Evolutionary conservation across 2,888 invertebrate genomes (phyloP), one percentile per base, ranked within the genome.

Genomic region (Scaptomyza tumidula): DNA sequence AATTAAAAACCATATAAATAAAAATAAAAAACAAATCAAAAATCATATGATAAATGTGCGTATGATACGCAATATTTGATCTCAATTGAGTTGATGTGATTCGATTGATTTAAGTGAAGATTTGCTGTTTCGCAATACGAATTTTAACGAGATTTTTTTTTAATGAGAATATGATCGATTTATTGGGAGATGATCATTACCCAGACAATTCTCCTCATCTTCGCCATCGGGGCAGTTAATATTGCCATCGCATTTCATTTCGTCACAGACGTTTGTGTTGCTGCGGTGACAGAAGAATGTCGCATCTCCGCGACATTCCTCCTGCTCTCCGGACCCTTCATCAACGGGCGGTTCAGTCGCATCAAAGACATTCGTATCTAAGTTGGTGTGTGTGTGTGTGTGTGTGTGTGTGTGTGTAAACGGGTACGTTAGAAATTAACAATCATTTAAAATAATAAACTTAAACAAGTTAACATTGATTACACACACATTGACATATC

Each of bases 181-280:
- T n/a, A n/a, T 29, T 39, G 0, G 0, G 24, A 37, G n/a, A 13
- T 46, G 35, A 55, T 65, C 45, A 57, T 75, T 81, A 81, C 81
- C 81, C 58, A 0, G 49, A 72, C 92, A 92, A 62, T 78, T 64
- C 13, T 68, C 56, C 77, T 92, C 92, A 75, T 92, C 92, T 71
- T 92, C 92, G 61, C 90, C 90, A 59, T 89, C 45, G 29, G 91
- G 90, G 80, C 92, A 92, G 65, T 92, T 86, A 19, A 44, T 56
- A 1, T 13, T 48, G 37, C 82, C 86, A 69, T 92, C 91, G 73
- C 92, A 92, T 19, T 64, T 69, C 67, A 89, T 83, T 9, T 90
- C 90, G 27, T 90, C 90, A 66, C 92, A 92, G 73, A 92, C 89
- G 16, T 62, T 54, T 1, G 39, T 46, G 10, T 82, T 75, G 68